Evolutionary conservation across 2,888 invertebrate species (phyloP).

Genomic region (Tineola bisselliella): DNA sequence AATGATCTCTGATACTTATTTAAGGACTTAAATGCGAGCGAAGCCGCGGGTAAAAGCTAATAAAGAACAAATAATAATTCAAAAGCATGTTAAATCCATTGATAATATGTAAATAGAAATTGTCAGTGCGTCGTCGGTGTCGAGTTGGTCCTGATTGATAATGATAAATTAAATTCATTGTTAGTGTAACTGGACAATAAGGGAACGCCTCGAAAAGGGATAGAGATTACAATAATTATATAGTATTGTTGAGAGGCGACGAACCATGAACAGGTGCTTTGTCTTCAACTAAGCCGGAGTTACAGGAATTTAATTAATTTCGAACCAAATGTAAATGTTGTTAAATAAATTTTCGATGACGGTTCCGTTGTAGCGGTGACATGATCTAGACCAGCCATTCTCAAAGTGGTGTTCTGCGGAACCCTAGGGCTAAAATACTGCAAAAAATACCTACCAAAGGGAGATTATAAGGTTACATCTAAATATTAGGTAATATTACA

Average conservation of each 20-base stretch:
- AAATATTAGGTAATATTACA: no score
- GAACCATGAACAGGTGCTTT: slow-evolving; percentile 23
- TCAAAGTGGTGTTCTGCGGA: no score
- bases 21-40: no score
- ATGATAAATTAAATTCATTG: slow-evolving; percentile 8
- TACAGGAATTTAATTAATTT: slow-evolving; percentile 48
- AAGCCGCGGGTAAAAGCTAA: no score
- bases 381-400: no score
- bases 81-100: no score
- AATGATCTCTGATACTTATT: no score
- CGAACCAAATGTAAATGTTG: slow-evolving; percentile 35
- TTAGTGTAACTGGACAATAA: not conserved
- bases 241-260: slow-evolving; percentile 9
- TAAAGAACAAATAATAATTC: no score
- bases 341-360: slow-evolving; percentile 18
- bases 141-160: not conserved
- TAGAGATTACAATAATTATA: slow-evolving; percentile 10
- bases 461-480: no score
- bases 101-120: not conserved
- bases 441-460: no score
- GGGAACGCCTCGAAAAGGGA: not conserved
- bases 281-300: slow-evolving; percentile 19
- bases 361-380: no score
- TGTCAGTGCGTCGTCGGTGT: not conserved
- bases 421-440: no score